Evolutionary conservation across 1,140 invertebrate genomes (phyloP).

Genomic region (Drosophila lacertosa): DNA sequence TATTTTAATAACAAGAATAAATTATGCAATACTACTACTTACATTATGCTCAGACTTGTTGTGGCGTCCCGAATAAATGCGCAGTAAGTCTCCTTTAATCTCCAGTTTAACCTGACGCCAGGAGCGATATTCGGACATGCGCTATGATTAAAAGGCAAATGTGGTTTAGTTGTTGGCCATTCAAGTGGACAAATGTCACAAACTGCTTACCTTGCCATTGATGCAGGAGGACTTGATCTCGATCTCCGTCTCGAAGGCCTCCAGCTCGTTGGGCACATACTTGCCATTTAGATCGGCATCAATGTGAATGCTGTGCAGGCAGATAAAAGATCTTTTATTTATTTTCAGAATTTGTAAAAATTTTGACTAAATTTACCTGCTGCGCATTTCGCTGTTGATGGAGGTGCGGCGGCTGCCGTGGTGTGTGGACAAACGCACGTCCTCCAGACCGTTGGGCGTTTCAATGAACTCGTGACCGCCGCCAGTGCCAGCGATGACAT

Average conservation of each 20-base stretch:
- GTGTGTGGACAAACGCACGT: conserved; percentile 63
- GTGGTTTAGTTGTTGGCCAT: neutral
- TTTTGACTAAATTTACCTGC: conserved; percentile 66
- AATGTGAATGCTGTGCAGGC: conserved; percentile 67
- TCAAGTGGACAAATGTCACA: neutral
- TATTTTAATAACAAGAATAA: too few species aligned
- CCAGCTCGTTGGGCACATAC: conserved; percentile 80
- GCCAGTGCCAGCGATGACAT: conserved; percentile 65
- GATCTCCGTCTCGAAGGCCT: conserved; percentile 81
- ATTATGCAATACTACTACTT: too few species aligned
- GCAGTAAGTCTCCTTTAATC: conserved; percentile 78
- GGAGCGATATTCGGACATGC: conserved; percentile 83
- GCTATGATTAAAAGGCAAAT: conserved; percentile 33
- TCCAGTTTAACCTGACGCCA: conserved; percentile 83
- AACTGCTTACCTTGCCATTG: conserved; percentile 73
- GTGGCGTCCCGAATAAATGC: conserved; percentile 78
- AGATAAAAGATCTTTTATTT: too few species aligned
- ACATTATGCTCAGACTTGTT: conserved; percentile 81
- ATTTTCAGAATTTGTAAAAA: too few species aligned
- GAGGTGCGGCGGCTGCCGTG: conserved; percentile 76
- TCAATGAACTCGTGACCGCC: conserved; percentile 74
- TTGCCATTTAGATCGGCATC: conserved; percentile 79
- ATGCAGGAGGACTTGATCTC: conserved; percentile 83
- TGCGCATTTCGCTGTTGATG: conserved; percentile 76
- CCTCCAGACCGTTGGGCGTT: conserved; percentile 69